Percentiles rank a stretch among this genome's conserved stretches.
Evolutionary conservation across 2,113 vertebrate species (phyloP).

Genomic region (Phalacrocorax brasilianus): DNA sequence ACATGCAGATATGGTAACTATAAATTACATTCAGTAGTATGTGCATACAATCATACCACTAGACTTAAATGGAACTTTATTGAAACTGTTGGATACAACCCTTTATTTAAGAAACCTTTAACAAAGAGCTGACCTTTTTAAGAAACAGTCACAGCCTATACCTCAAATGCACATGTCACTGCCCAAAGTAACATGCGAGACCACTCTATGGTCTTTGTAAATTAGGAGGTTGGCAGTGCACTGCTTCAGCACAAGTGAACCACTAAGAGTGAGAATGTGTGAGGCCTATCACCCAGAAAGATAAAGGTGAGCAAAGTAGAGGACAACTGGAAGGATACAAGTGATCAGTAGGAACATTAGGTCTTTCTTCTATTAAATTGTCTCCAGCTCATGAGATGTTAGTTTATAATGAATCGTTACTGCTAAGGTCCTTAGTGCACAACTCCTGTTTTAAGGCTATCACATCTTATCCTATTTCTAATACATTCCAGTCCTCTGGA

Average conservation of each 20-base stretch:
- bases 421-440: neutral
- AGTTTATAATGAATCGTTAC: neutral
- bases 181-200: neutral
- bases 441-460: neutral
- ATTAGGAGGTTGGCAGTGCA: neutral
- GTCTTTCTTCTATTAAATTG: neutral
- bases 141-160: neutral
- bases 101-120: neutral
- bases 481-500: neutral
- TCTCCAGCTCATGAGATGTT: neutral
- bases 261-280: neutral
- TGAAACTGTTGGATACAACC: neutral
- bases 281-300: neutral
- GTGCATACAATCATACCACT: neutral
- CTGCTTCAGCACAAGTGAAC: neutral
- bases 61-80: neutral
- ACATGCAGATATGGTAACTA: neutral
- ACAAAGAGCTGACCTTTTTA: neutral
- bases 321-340: neutral
- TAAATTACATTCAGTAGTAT: neutral
- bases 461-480: neutral
- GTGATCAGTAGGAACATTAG: neutral
- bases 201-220: neutral
- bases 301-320: neutral
- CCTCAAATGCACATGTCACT: neutral